These are phyloP conservation scores for Agrochola macilenta DNA, from an alignment of 2,888 invertebrate species.

Conservation along the genomic window DNA sequence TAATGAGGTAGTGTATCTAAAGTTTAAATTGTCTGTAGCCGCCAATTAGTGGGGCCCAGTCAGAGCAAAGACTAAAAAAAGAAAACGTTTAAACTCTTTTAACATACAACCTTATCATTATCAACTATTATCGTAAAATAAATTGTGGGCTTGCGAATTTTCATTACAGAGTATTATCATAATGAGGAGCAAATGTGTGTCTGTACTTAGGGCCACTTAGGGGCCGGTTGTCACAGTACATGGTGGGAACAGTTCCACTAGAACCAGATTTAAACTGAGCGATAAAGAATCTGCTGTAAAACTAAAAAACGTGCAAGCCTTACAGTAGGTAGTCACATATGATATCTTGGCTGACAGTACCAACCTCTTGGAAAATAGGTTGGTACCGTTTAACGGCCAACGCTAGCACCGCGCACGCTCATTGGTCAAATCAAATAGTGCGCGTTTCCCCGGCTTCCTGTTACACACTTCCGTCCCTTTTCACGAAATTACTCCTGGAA, in stretches of 20 bases:
- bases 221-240: slow-evolving; percentile 2
- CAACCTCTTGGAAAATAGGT: no score
- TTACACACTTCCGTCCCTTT: no score
- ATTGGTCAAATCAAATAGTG: no score
- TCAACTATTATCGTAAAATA: slow-evolving; percentile 59
- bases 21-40: slow-evolving; percentile 42
- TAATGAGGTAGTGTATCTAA: slow-evolving; percentile 49
- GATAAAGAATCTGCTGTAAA: background rate
- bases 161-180: slow-evolving; percentile 41
- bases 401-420: no score
- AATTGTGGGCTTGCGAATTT: slow-evolving; percentile 46
- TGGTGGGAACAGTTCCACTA: background rate
- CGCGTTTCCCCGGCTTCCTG: no score
- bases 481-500: no score
- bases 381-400: no score
- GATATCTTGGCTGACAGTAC: no score
- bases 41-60: slow-evolving; percentile 46
- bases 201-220: slow-evolving; percentile 22
- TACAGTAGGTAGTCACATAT: no score
- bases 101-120: slow-evolving; percentile 54
- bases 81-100: slow-evolving; percentile 18
- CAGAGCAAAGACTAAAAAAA: slow-evolving; percentile 14
- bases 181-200: slow-evolving; percentile 48
- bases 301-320: no score
- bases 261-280: slow-evolving; percentile 21